Percentiles rank a stretch among this genome's conserved stretches.
Conservation (phyloP, 2,113 vertebrate genomes). For the Prolemur simus region DNA sequence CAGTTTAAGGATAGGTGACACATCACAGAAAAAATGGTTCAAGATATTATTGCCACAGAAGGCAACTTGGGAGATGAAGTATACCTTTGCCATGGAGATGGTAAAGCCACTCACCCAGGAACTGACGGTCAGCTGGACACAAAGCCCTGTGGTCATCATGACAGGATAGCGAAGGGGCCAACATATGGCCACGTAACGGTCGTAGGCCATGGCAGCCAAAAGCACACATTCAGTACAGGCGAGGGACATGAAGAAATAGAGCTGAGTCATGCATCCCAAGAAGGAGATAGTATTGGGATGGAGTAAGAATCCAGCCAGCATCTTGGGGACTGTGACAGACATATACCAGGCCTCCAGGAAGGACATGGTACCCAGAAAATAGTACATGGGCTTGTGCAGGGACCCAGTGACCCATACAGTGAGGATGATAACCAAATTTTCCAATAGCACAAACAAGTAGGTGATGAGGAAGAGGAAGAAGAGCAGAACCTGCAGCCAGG, state of each 20-base stretch:
- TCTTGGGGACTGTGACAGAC: conserved; percentile 75
- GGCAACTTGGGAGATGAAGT: conserved; percentile 71
- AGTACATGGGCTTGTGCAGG: conserved; percentile 79
- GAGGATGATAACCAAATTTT: conserved; percentile 74
- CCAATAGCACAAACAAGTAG: conserved; percentile 73
- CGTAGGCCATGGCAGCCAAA: conserved; percentile 78
- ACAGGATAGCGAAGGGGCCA: conserved; percentile 71
- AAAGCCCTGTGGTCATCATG: conserved; percentile 69
- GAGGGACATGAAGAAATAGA: conserved; percentile 80
- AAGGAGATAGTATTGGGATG: conserved; percentile 78
- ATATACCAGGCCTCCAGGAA: conserved; percentile 79
- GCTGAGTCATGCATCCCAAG: conserved; percentile 74
- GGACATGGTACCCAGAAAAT: conserved; percentile 78
- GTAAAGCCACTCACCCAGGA: conserved; percentile 78
- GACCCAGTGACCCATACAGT: conserved; percentile 62
- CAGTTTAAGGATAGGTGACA: conserved; percentile 79
- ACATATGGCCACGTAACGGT: conserved; percentile 73
- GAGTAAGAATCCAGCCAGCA: conserved; percentile 69
- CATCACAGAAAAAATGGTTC: conserved; percentile 82
- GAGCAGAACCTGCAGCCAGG: conserved; percentile 56
- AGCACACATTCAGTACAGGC: conserved; percentile 80
- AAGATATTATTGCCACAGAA: conserved; percentile 77
- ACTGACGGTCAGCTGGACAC: conserved; percentile 61
- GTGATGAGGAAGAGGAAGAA: conserved; percentile 71
- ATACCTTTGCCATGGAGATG: conserved; percentile 71